These are phyloP conservation scores for Ceyx erithaca DNA, from an alignment of 2,797 vertebrate species.

Conservation along the genomic window DNA sequence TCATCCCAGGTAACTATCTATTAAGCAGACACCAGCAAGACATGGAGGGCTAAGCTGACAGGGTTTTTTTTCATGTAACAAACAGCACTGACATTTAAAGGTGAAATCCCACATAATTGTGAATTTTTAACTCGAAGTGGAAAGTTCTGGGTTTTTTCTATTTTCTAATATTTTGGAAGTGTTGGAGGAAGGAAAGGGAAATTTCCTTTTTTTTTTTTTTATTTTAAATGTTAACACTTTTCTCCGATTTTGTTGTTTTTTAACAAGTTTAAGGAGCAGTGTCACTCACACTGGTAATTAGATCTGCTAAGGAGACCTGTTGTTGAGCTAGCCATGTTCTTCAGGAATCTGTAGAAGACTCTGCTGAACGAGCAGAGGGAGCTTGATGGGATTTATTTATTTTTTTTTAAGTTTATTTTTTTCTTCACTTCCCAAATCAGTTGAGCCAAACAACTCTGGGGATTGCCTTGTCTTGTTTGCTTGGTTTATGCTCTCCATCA, in stretches of 20 bases:
- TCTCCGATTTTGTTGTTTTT: not conserved
- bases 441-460: not conserved
- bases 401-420: not conserved
- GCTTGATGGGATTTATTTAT: not conserved
- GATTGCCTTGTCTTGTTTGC: not conserved
- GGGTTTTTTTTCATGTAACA: conserved; percentile 53
- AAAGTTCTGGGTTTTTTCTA: conserved; percentile 42
- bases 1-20: conserved; percentile 69
- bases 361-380: not conserved
- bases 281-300: conserved; percentile 20
- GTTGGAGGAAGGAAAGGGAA: not conserved
- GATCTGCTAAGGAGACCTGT: conserved; percentile 41
- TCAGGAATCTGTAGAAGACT: not conserved
- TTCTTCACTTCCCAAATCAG: not conserved
- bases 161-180: conserved; percentile 9
- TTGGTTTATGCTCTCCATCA: not conserved
- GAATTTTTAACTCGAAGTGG: conserved; percentile 56
- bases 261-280: conserved; percentile 20
- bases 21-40: conserved; percentile 74
- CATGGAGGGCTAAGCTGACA: conserved; percentile 73
- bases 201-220: not conserved
- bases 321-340: not conserved
- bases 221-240: conserved; percentile 19
- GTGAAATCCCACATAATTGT: conserved; percentile 37
- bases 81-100: conserved; percentile 39